phyloP scores from a whole-genome alignment of 2,113 vertebrate genomes.

The Apodemus sylvaticus region DNA sequence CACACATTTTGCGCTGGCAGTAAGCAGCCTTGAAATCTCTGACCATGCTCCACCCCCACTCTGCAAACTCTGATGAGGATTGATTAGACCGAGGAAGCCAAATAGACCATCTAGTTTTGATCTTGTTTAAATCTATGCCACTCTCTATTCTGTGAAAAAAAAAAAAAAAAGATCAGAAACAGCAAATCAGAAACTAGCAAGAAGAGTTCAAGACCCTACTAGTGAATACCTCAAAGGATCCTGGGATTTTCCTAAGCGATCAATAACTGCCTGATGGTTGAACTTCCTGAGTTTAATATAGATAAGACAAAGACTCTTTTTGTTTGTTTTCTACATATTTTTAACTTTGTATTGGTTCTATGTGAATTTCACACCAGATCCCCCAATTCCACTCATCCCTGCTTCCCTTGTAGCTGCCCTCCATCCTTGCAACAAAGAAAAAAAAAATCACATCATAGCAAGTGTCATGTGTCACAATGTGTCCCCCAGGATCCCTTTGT shows the following conservation, averaged over 20 bases:
- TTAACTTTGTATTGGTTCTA: no score
- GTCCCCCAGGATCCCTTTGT: no score
- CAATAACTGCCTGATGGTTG: background rate
- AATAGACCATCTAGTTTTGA: background rate
- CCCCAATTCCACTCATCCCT: no score
- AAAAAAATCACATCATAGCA: no score
- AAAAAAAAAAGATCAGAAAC: background rate
- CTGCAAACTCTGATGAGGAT: background rate
- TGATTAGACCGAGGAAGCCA: background rate
- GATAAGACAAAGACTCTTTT: background rate
- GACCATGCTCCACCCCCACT: background rate
- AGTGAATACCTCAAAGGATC: background rate
- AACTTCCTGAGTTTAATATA: background rate
- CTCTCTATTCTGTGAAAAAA: background rate
- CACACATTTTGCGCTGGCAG: background rate
- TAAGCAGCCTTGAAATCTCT: accelerated
- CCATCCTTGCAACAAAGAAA: no score
- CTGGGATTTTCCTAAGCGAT: no score
- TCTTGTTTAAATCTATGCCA: background rate
- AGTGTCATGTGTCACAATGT: no score
- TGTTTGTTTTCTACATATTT: no score
- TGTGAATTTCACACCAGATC: no score
- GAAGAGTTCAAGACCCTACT: background rate
- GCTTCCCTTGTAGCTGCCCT: no score
- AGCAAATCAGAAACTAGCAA: background rate